Percentiles rank a stretch among this genome's conserved stretches.
phyloP scores from a whole-genome alignment of 2,113 vertebrate genomes.

The Ibidorhyncha struthersii region DNA sequence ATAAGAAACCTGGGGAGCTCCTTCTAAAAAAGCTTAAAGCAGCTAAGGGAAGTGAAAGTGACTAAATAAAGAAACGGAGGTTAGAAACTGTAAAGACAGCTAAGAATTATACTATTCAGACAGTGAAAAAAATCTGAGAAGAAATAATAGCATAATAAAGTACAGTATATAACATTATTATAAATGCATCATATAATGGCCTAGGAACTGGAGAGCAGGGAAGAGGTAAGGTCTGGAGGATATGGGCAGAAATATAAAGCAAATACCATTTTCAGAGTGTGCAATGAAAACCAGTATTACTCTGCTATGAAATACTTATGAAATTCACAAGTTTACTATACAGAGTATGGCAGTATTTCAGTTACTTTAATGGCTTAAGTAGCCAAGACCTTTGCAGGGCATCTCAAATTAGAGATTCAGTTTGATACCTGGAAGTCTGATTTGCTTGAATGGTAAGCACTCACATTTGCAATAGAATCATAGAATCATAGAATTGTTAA shows the following conservation, averaged over 20 bases:
- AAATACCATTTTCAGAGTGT: neutral
- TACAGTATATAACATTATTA: neutral
- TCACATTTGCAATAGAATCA: neutral
- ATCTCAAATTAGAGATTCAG: neutral
- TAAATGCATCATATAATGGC: neutral
- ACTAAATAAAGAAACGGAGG: neutral
- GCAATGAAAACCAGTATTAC: neutral
- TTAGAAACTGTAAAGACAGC: neutral
- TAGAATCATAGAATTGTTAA: too few species aligned
- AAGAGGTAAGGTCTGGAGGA: neutral
- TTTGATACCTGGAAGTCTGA: neutral
- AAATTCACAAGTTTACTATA: neutral
- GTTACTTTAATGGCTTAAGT: neutral
- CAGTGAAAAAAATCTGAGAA: neutral
- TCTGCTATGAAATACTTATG: neutral
- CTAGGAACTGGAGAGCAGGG: neutral
- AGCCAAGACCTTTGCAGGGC: neutral
- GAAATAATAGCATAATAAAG: neutral
- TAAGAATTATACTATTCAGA: neutral
- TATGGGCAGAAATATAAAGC: neutral
- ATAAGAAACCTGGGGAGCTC: neutral
- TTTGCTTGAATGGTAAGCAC: neutral
- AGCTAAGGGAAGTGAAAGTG: neutral
- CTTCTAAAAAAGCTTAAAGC: neutral
- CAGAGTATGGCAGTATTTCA: neutral